Evolutionary conservation across 2,113 vertebrate species (phyloP).

Genomic region (Vombatus ursinus): DNA sequence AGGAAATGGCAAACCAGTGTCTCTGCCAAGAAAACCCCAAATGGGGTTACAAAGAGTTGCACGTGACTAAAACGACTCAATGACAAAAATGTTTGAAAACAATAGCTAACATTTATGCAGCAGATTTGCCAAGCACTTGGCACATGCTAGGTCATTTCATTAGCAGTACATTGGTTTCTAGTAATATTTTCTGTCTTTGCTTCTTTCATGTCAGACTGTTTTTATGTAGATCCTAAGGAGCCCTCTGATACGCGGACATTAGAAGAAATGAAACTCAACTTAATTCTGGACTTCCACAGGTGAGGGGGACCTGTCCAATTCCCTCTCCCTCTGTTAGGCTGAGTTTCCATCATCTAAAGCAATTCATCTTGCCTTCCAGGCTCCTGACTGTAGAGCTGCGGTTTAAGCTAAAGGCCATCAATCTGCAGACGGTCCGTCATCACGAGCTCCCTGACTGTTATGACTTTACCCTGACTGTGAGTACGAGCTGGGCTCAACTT

Average conservation of each 20-base stretch:
- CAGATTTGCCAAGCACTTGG: not conserved
- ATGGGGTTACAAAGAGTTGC: not conserved
- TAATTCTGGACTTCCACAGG: conserved; percentile 94
- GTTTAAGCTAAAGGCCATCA: conserved; percentile 95
- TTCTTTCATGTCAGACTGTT: conserved; percentile 88
- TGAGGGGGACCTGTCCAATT: conserved; percentile 72
- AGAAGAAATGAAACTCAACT: conserved; percentile 82
- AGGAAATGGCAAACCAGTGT: not conserved
- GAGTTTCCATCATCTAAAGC: conserved; percentile 23
- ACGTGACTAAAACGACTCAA: not conserved
- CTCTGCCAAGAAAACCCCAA: not conserved
- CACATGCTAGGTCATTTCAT: not conserved
- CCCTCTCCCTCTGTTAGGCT: not conserved
- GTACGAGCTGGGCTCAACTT: conserved; percentile 53
- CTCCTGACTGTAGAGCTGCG: conserved; percentile 89
- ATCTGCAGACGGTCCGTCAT: conserved; percentile 94
- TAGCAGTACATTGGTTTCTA: not conserved
- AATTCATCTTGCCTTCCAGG: conserved; percentile 82
- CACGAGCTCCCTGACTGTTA: conserved; percentile 97
- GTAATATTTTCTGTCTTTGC: conserved; percentile 41
- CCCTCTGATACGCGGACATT: conserved; percentile 68
- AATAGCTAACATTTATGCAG: not conserved
- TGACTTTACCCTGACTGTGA: conserved; percentile 90
- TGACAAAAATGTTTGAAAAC: not conserved
- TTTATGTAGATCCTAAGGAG: conserved; percentile 85